Base-by-base conservation (phyloP, 2,113 vertebrate genomes). In the Neolamprologus sp. region DNA sequence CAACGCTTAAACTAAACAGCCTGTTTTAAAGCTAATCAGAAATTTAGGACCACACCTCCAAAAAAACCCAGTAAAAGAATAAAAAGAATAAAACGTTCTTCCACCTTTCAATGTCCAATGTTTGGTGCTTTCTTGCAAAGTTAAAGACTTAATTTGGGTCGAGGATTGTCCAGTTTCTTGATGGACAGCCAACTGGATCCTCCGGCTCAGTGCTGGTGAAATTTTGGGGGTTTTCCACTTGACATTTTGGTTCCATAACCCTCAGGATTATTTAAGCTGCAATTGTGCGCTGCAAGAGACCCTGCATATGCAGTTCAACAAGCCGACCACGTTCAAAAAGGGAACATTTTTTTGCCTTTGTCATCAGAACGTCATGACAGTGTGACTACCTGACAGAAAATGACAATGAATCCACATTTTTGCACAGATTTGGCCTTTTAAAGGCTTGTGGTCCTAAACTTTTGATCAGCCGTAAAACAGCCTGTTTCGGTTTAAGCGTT, bases 251-350 rank as follows among this genome's bases (percentile, higher is more conserved):
- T 35, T 63, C 58, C 17, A 35, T 63, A 63, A 63, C 58, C 1
- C 58, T 63, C 58, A 12, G 9, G 58, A 35, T 63, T 19, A 63
- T 63, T 63, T 35, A 63, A 63, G 16, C 58, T 35, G 58, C 9
- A 7, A n/a, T 2, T 35, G 58, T 63, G 58, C 3, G 0, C 58
- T 63, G 58, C 58, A 0, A 19, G 4, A 63, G 58, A 11, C 28
- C 0, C 58, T 11, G 58, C 58, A 1, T 33, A 63, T 19, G 16
- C 16, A 63, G 58, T 60, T 33, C 58, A 19, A 33, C 57, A 33
- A 63, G 5, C 17, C 4, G 0, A n/a, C 31, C 17, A 63, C 4
- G 0, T 7, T 63, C 17, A 35, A 63, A 63, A 63, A 11, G 9
- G 16, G 16, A 63, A 35, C 1, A 35, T n/a, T 35, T 7, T 33